These are phyloP conservation scores for Meteorus colon DNA, from an alignment of 2,888 invertebrate genomes.

Conservation along the genomic window DNA sequence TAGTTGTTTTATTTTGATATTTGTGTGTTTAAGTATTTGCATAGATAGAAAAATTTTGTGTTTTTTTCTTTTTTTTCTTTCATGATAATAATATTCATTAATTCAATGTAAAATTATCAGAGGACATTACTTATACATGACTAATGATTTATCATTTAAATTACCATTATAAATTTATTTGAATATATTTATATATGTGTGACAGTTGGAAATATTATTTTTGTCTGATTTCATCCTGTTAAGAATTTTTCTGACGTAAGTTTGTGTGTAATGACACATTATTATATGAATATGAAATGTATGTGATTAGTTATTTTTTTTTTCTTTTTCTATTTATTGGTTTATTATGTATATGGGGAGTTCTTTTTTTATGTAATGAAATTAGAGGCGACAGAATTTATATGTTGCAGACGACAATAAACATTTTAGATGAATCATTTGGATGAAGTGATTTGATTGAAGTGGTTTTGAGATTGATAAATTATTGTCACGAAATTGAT, in stretches of 20 bases:
- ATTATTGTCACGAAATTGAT: too few species aligned
- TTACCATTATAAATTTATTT: conserved; percentile 9
- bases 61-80: neutral
- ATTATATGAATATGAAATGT: neutral
- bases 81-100: neutral
- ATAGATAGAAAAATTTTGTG: neutral
- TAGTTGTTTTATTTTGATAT: neutral
- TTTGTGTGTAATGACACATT: neutral
- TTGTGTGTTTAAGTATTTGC: neutral
- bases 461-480: too few species aligned
- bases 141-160: conserved; percentile 1
- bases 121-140: neutral
- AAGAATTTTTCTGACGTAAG: conserved; percentile 15
- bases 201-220: conserved; percentile 7
- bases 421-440: neutral
- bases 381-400: neutral
- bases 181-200: neutral
- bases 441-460: neutral
- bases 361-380: too few species aligned
- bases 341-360: too few species aligned
- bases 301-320: neutral
- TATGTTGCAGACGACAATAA: conserved; percentile 21
- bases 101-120: conserved; percentile 9
- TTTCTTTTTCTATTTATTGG: neutral
- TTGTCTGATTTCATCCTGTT: conserved; percentile 12